Conservation (phyloP, 1,140 invertebrate species). For the Caenorhabditis brenneri region DNA sequence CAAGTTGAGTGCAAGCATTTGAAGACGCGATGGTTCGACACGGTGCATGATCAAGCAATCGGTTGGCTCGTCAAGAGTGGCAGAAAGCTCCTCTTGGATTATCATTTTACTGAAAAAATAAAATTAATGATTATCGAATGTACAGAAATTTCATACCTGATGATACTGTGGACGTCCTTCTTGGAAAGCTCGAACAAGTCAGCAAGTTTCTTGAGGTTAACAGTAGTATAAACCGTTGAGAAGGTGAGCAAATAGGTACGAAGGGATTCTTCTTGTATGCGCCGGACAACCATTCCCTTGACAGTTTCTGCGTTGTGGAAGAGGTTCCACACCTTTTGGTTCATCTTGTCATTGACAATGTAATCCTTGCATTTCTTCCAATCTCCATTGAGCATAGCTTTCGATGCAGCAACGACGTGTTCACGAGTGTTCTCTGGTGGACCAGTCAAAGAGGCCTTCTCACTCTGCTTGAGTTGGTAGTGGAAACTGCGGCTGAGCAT, state of each 20-base stretch:
- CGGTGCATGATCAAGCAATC: conserved; percentile 97
- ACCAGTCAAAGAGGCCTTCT: conserved; percentile 82
- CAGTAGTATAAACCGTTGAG: conserved; percentile 93
- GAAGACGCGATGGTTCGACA: conserved; percentile 94
- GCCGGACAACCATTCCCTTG: conserved; percentile 85
- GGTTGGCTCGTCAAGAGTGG: conserved; percentile 94
- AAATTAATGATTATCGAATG: background rate
- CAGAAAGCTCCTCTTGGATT: conserved; percentile 90
- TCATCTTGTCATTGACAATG: conserved; percentile 99
- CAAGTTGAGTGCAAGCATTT: conserved; percentile 91
- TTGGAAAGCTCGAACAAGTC: conserved; percentile 92
- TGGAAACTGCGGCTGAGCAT: conserved; percentile 99
- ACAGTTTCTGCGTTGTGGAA: conserved; percentile 93
- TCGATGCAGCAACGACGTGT: conserved; percentile 95
- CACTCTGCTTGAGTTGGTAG: conserved; percentile 92
- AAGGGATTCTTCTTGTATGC: conserved; percentile 95
- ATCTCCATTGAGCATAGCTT: conserved; percentile 96
- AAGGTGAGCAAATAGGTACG: conserved; percentile 95
- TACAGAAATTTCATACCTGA: conserved; percentile 74
- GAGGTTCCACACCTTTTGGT: conserved; percentile 96
- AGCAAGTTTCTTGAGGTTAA: conserved; percentile 84
- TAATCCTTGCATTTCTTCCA: conserved; percentile 92
- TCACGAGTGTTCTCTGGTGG: conserved; percentile 98
- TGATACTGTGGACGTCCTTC: conserved; percentile 87
- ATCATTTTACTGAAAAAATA: conserved; percentile 88